Conservation (phyloP, 2,888 invertebrate species). For the Vesta saturnalis region DNA sequence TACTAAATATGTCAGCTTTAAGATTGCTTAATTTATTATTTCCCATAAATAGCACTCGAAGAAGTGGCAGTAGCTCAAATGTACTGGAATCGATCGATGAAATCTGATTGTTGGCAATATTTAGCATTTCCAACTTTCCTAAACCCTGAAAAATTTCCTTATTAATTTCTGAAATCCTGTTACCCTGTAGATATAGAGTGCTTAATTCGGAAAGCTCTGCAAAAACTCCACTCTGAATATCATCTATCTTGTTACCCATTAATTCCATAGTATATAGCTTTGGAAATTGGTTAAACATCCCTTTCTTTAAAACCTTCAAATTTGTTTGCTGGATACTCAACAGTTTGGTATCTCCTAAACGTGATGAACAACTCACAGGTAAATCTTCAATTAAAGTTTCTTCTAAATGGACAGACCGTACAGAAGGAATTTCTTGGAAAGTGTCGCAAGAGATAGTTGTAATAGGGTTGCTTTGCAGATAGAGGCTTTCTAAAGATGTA, state of each 20-base stretch:
- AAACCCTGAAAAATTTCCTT: constrained; percentile 12
- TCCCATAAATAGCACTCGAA: constrained; percentile 3
- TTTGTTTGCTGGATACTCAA: constrained; percentile 19
- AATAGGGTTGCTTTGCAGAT: constrained; percentile 9
- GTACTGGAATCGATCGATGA: not conserved
- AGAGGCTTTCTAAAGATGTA: not conserved
- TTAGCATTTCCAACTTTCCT: constrained; percentile 13
- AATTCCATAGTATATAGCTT: not conserved
- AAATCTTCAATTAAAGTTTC: not conserved
- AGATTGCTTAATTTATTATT: constrained; percentile 10
- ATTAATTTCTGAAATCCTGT: constrained; percentile 4
- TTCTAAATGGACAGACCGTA: not conserved
- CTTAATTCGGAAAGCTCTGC: not conserved
- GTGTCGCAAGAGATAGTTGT: not conserved
- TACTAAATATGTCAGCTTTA: constrained; percentile 2
- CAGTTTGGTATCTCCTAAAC: not conserved
- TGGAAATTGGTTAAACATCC: not conserved
- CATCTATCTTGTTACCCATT: not conserved
- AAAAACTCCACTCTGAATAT: constrained; percentile 10
- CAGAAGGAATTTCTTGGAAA: not conserved
- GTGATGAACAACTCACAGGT: not conserved
- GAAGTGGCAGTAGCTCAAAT: constrained; percentile 7
- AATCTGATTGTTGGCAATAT: constrained; percentile 14
- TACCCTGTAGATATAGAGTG: not conserved
- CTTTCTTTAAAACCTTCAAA: constrained; percentile 3